Conservation (phyloP, 2,888 invertebrate genomes). For the Dusona sp. region DNA sequence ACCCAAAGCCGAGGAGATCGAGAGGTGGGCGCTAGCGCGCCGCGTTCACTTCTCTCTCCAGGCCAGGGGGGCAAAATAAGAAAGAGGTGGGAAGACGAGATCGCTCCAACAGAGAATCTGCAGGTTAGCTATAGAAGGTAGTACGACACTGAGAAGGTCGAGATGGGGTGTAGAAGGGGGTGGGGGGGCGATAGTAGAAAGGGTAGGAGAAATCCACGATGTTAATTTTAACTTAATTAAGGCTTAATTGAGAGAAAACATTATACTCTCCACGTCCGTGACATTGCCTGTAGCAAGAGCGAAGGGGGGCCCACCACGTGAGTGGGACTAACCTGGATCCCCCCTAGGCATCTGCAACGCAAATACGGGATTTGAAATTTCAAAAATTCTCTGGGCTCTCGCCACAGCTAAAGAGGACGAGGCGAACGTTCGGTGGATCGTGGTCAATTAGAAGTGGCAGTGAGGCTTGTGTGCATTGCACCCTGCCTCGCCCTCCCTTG, state of each 20-base stretch:
- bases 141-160: constrained; percentile 29
- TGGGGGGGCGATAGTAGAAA: constrained; percentile 70
- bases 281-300: constrained; percentile 78
- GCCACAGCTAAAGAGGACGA: constrained; percentile 61
- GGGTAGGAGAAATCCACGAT: constrained; percentile 82
- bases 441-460: constrained; percentile 82
- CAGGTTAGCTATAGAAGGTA: constrained; percentile 46
- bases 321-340: constrained; percentile 52
- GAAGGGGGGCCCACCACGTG: constrained; percentile 55
- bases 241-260: constrained; percentile 85
- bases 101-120: constrained; percentile 39
- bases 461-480: constrained; percentile 47
- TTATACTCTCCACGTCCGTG: constrained; percentile 81
- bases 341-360: constrained; percentile 82
- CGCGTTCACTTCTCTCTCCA: constrained; percentile 46
- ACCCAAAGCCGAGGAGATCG: constrained; percentile 83
- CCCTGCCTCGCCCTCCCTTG: constrained; percentile 10
- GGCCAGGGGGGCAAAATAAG: constrained; percentile 55
- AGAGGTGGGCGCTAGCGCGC: constrained; percentile 74
- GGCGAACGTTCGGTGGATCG: constrained; percentile 80
- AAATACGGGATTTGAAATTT: constrained; percentile 85
- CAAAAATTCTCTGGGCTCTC: constrained; percentile 80
- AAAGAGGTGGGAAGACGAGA: constrained; percentile 61
- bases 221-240: constrained; percentile 85
- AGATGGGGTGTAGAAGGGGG: constrained; percentile 70